Conservation (phyloP, 1,140 invertebrate genomes). For the Eufriesea mexicana region DNA sequence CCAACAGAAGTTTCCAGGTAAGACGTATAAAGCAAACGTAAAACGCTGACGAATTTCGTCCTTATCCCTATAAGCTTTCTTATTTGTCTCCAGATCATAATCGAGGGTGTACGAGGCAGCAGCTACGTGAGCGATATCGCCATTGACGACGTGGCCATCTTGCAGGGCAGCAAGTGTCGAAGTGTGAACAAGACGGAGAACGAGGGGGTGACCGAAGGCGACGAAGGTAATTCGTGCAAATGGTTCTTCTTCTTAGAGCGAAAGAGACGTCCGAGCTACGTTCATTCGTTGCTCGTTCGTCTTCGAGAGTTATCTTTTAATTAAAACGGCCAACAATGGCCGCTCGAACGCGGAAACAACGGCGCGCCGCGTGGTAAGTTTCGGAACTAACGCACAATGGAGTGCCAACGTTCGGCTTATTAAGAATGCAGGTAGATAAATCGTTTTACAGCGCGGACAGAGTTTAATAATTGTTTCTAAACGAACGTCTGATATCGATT, state of each 20-base stretch:
- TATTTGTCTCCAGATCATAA: constrained; percentile 84
- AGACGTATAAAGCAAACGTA: neutral
- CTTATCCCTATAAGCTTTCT: neutral
- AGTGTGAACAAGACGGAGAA: constrained; percentile 55
- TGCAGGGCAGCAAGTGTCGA: constrained; percentile 81
- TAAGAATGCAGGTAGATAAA: neutral
- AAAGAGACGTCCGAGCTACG: neutral
- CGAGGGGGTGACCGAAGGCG: constrained; percentile 46
- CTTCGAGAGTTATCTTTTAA: neutral
- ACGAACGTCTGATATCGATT: neutral
- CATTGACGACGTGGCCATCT: constrained; percentile 87
- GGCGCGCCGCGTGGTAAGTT: neutral
- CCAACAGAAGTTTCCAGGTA: constrained; percentile 86
- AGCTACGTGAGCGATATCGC: constrained; percentile 89
- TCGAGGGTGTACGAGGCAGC: constrained; percentile 86
- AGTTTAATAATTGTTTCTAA: neutral
- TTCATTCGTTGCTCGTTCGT: neutral
- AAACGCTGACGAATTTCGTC: neutral
- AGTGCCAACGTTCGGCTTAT: neutral
- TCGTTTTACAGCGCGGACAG: neutral
- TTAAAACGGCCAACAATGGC: neutral
- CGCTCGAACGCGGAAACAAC: neutral
- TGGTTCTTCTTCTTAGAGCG: neutral
- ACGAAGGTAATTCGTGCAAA: constrained; percentile 65
- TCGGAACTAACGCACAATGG: neutral